phyloP scores from a whole-genome alignment of 2,888 invertebrate genomes.

The Phortica okadai region DNA sequence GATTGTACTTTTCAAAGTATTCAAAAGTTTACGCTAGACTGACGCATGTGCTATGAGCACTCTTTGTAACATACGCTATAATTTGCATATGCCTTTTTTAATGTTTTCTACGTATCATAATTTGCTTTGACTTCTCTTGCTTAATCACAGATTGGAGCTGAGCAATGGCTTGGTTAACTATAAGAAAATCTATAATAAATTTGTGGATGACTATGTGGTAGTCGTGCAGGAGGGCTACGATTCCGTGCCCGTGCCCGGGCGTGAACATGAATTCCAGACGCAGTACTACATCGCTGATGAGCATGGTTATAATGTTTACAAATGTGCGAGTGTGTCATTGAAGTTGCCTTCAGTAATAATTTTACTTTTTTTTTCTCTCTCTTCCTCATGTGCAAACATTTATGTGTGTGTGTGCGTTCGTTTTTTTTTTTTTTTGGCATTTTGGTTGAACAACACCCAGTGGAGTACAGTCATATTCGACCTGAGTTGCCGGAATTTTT shows the following conservation, averaged over 20 bases:
- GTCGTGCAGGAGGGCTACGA: slow-evolving; percentile 69
- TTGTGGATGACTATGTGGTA: slow-evolving; percentile 49
- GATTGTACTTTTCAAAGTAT: too few relatives aligned
- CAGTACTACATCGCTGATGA: slow-evolving; percentile 67
- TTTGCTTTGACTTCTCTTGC: not conserved
- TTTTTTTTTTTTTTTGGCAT: slow-evolving; percentile 16
- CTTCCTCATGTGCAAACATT: too few relatives aligned
- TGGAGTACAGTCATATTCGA: slow-evolving; percentile 51
- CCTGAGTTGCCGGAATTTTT: slow-evolving; percentile 46
- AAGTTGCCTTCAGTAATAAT: slow-evolving; percentile 16
- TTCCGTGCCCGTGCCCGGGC: slow-evolving; percentile 61
- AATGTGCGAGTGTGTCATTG: slow-evolving; percentile 49
- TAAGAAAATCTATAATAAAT: slow-evolving; percentile 64
- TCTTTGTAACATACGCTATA: too few relatives aligned
- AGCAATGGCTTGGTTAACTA: slow-evolving; percentile 69
- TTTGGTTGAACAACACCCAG: slow-evolving; percentile 40
- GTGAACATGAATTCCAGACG: slow-evolving; percentile 53
- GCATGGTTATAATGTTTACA: slow-evolving; percentile 62
- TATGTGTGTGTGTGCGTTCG: too few relatives aligned
- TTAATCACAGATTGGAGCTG: slow-evolving; percentile 55
- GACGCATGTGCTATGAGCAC: too few relatives aligned
- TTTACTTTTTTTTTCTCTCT: not conserved
- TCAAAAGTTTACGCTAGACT: too few relatives aligned
- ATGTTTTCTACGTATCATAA: too few relatives aligned
- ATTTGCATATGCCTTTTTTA: too few relatives aligned